Conservation (phyloP, 2,113 vertebrate genomes). For the Furnarius figulus region DNA sequence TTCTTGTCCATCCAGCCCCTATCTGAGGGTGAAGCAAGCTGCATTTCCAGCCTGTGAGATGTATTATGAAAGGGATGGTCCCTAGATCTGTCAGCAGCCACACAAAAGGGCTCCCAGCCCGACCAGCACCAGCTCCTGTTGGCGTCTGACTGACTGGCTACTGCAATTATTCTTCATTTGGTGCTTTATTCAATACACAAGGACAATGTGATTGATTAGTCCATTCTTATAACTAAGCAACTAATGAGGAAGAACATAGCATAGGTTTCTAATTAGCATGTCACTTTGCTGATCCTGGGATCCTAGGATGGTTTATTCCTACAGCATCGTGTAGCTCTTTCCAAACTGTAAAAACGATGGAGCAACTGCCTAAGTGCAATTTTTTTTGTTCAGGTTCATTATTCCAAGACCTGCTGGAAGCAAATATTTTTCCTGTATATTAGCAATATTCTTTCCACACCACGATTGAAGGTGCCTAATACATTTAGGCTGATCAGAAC, state of each 20-base stretch:
- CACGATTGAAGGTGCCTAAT: neutral
- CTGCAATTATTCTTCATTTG: constrained; percentile 1
- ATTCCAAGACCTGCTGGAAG: neutral
- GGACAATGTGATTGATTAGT: neutral
- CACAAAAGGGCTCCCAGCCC: neutral
- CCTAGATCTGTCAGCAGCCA: neutral
- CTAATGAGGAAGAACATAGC: neutral
- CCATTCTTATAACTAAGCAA: constrained; percentile 4
- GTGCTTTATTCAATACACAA: neutral
- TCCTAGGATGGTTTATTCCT: neutral
- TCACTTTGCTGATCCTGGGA: neutral
- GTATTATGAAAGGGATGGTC: neutral
- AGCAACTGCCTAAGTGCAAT: neutral
- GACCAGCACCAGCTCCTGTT: neutral
- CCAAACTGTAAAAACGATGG: neutral
- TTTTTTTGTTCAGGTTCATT: neutral
- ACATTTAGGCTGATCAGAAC: neutral
- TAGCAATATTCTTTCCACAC: neutral
- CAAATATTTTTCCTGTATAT: neutral
- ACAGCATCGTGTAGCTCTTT: neutral
- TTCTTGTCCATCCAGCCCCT: neutral
- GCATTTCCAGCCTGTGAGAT: neutral
- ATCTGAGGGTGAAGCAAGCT: constrained; percentile 1
- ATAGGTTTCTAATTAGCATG: neutral
- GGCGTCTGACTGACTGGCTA: constrained; percentile 36